Conservation (phyloP, 2,113 vertebrate genomes). For the Chaetodon trifascialis region DNA sequence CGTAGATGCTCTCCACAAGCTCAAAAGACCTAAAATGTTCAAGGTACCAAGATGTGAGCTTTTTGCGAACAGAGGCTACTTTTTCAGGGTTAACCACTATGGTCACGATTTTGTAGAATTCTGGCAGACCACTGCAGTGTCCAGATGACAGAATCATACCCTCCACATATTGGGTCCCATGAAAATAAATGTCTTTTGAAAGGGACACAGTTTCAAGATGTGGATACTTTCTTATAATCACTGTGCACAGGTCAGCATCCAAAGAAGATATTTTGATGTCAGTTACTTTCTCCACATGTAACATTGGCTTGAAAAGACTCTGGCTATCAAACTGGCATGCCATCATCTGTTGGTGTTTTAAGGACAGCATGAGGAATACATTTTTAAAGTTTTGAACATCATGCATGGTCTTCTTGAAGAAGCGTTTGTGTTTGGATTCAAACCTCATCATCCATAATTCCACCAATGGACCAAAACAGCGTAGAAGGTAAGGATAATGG, state of each 20-base stretch:
- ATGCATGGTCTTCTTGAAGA: conserved; percentile 2
- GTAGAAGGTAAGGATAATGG: not conserved
- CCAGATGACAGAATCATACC: conserved; percentile 24
- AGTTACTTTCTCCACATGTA: conserved; percentile 8
- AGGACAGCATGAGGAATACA: not conserved
- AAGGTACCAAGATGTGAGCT: conserved; percentile 35
- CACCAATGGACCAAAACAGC: not conserved
- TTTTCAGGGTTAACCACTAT: conserved; percentile 8
- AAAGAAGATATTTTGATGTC: not conserved
- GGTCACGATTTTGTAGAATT: conserved; percentile 1
- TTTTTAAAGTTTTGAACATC: conserved; percentile 12
- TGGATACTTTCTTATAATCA: not conserved
- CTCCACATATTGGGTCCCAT: conserved; percentile 11
- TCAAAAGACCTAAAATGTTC: conserved; percentile 33
- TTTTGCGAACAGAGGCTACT: conserved; percentile 24
- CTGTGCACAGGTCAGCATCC: not conserved
- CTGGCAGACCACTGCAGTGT: conserved; percentile 31
- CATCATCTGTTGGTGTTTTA: conserved; percentile 7
- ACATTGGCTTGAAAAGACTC: conserved; percentile 1
- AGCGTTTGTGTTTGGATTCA: not conserved
- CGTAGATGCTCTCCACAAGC: conserved; percentile 21
- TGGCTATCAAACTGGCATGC: not conserved
- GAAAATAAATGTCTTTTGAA: conserved; percentile 7
- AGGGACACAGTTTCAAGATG: not conserved
- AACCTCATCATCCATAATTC: conserved; percentile 22